Base-by-base conservation (phyloP, 1,140 invertebrate species). In the Mamestra configurata region DNA sequence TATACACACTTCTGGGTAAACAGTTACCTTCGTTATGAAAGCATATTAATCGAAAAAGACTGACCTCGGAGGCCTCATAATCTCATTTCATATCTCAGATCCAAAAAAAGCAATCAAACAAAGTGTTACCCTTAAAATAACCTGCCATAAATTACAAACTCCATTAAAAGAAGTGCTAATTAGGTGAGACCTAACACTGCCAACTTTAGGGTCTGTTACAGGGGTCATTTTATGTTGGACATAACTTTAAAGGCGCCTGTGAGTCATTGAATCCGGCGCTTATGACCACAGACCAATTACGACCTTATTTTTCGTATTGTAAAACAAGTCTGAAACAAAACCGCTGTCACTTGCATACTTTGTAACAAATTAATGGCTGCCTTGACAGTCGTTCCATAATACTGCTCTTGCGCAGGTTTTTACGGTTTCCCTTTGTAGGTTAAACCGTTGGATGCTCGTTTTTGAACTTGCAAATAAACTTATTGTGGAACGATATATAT, bases 211-310 rank as follows among this genome's bases (percentile, higher is more conserved):
- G 1, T 24, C 20, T 35, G 27, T 0, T 51, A 5, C 7, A 13
- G 27, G 40, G 49, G 0, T 51, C 24, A 20, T 35, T 35, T 35
- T 53, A 37, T 53, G n/a, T 35, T 71, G 68, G 68, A 0, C 13
- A 20, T 40, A 40, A 66, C 20, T 35, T 53, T 35, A 15, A 71
- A 51, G 46, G 46, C 68, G 46, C 68, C 68, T 71, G 7, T 71
- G 68, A 71, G 7, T 51, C 49, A 71, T 35, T 24, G 43, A 27
- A 27, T 70, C 46, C 24, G 49, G 68, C 46, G 68, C 24, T 31
- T 51, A 71, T 51, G 68, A 46, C 27, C 24, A 53, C 68, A 8
- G 46, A 71, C 49, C 68, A 71, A 71, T 71, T 71, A 71, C 37
- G 68, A 35, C 7, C 20, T 71, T 51, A 35, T 51, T 51, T 51